A percentile compares a stretch with the other conserved stretches of the same genome.
These are phyloP conservation scores for Psittacula derbiana DNA, from an alignment of 2,797 vertebrate species.

Conservation along the genomic window DNA sequence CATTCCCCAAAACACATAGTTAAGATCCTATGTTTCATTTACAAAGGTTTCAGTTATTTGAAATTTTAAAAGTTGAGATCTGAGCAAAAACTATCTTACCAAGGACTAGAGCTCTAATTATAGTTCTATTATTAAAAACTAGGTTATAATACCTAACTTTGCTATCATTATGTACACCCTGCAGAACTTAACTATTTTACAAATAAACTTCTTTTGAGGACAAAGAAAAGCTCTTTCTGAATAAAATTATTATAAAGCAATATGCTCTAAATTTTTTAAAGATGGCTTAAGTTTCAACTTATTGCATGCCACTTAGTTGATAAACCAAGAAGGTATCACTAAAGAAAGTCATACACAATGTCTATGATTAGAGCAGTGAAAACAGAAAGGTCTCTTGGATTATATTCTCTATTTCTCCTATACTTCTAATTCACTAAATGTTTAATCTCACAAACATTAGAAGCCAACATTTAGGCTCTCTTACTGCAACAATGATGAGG, in stretches of 20 bases:
- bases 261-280: not conserved
- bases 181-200: slow-evolving; percentile 1
- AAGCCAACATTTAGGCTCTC: not conserved
- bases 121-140: slow-evolving; percentile 38
- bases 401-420: not conserved
- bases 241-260: not conserved
- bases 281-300: not conserved
- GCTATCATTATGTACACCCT: not conserved
- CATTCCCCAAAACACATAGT: not conserved
- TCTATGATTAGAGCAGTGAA: fast-evolving
- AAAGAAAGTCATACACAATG: not conserved
- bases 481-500: not conserved
- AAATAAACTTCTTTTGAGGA: slow-evolving; percentile 22
- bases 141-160: not conserved
- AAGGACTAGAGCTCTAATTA: slow-evolving; percentile 10
- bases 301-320: not conserved
- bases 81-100: not conserved
- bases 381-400: not conserved
- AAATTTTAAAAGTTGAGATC: not conserved
- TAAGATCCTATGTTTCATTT: not conserved
- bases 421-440: not conserved
- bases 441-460: not conserved
- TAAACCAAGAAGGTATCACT: not conserved
- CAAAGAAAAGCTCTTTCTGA: not conserved
- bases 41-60: not conserved